These are phyloP conservation scores for Drosophila micromelanica DNA, from an alignment of 1,140 invertebrate species.

Conservation along the genomic window DNA sequence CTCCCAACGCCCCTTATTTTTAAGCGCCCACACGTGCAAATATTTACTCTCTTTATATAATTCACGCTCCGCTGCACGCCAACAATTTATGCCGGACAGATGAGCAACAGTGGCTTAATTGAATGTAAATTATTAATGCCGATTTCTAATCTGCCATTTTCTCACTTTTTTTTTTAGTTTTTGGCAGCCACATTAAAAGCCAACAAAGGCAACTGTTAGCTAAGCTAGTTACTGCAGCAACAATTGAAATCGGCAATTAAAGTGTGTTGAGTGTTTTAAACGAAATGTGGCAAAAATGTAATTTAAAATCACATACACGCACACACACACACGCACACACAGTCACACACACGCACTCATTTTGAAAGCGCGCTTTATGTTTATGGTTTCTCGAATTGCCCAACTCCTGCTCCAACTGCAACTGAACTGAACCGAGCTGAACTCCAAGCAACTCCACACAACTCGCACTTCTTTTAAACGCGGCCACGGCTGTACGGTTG, in stretches of 20 bases:
- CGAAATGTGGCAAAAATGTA: conserved; percentile 79
- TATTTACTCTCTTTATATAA: conserved; percentile 34
- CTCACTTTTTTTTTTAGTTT: conserved; percentile 27
- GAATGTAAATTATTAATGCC: conserved; percentile 58
- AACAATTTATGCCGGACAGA: conserved; percentile 40
- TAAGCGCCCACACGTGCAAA: conserved; percentile 40
- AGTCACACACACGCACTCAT: conserved; percentile 44
- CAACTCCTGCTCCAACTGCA: conserved; percentile 47
- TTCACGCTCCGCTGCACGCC: conserved; percentile 57
- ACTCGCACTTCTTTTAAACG: conserved; percentile 58
- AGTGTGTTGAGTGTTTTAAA: conserved; percentile 52
- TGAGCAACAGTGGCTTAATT: conserved; percentile 59
- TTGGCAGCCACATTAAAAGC: conserved; percentile 46
- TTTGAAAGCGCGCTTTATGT: conserved; percentile 80
- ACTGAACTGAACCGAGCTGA: conserved; percentile 50
- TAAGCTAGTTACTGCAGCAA: conserved; percentile 56
- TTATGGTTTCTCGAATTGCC: conserved; percentile 73
- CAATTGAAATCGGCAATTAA: conserved; percentile 73
- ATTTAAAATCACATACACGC: conserved; percentile 54
- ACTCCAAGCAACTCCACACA: conserved; percentile 48
- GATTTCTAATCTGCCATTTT: conserved; percentile 44
- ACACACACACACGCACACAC: conserved; percentile 42
- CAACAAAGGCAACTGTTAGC: conserved; percentile 51
- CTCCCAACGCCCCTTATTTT: neutral
- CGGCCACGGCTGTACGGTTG: conserved; percentile 54